A percentile compares a stretch with the other conserved stretches of the same genome.
These are phyloP conservation scores for Hydrocynus forskahlii DNA, from an alignment of 2,797 vertebrate species.

Conservation along the genomic window DNA sequence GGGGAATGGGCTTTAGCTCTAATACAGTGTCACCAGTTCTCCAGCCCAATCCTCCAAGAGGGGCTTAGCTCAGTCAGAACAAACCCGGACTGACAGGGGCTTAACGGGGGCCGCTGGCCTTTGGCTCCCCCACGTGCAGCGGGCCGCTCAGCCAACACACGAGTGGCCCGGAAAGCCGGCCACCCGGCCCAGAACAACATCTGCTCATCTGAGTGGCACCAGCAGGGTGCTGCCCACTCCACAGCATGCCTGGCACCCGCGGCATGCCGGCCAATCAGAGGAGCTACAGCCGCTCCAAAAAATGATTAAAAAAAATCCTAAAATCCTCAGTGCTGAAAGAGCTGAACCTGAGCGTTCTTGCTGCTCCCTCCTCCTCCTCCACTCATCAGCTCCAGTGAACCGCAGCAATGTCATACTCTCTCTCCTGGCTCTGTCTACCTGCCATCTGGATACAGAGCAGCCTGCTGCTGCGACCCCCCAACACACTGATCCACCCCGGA, in stretches of 20 bases:
- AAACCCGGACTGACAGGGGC: constrained; percentile 74
- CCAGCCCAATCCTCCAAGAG: constrained; percentile 43
- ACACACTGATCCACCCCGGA: constrained; percentile 13
- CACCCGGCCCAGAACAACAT: constrained; percentile 59
- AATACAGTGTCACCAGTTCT: constrained; percentile 18
- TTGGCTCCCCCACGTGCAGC: constrained; percentile 73
- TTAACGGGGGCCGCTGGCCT: constrained; percentile 74
- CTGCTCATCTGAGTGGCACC: constrained; percentile 55
- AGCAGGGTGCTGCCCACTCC: constrained; percentile 49
- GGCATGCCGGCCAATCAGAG: constrained; percentile 45
- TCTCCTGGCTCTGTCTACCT: constrained; percentile 51
- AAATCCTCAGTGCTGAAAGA: constrained; percentile 10
- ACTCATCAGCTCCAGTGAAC: constrained; percentile 41
- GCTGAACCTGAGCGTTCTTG: constrained; percentile 35
- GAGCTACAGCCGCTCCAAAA: constrained; percentile 1
- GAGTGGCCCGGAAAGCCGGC: constrained; percentile 33
- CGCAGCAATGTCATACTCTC: constrained; percentile 46
- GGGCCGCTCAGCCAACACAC: constrained; percentile 65
- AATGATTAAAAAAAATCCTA: neutral
- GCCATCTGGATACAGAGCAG: constrained; percentile 53
- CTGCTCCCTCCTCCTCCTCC: constrained; percentile 37
- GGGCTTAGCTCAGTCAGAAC: constrained; percentile 73
- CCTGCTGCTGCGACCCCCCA: constrained; percentile 31
- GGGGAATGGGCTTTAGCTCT: neutral
- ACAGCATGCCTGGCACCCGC: constrained; percentile 43